Evolutionary conservation across 2,113 vertebrate species (phyloP).

Genomic region (Vulpes lagopus): DNA sequence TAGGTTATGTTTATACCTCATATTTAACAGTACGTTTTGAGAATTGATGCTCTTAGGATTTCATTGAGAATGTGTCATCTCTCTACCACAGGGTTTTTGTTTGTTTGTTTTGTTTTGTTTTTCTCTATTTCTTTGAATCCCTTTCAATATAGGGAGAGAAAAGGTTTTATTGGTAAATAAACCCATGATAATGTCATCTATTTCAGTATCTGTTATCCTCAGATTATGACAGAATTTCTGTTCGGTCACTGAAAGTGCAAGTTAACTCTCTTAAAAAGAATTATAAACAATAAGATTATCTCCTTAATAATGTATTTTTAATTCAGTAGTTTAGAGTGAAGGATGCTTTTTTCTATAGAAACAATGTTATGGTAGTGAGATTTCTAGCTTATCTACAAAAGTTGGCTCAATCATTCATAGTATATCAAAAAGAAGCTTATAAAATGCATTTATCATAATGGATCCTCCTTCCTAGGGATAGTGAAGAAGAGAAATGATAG

Average conservation of each 20-base stretch:
- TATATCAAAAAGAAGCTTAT: background rate
- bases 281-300: background rate
- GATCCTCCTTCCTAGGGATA: background rate
- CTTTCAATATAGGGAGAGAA: background rate
- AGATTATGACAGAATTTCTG: background rate
- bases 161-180: background rate
- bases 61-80: background rate
- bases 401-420: background rate
- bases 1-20: background rate
- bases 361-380: background rate
- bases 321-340: background rate
- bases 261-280: slow-evolving; percentile 26
- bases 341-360: background rate
- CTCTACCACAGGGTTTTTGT: background rate
- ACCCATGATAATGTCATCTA: background rate
- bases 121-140: background rate
- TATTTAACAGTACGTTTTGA: slow-evolving; percentile 1
- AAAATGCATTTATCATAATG: background rate
- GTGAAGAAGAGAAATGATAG: background rate
- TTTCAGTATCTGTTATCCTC: background rate
- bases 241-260: background rate
- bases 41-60: background rate
- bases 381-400: background rate
- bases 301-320: background rate
- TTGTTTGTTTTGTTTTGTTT: background rate